Evolutionary conservation across 2,888 invertebrate species (phyloP).

Genomic region (Sepiola atlantica): DNA sequence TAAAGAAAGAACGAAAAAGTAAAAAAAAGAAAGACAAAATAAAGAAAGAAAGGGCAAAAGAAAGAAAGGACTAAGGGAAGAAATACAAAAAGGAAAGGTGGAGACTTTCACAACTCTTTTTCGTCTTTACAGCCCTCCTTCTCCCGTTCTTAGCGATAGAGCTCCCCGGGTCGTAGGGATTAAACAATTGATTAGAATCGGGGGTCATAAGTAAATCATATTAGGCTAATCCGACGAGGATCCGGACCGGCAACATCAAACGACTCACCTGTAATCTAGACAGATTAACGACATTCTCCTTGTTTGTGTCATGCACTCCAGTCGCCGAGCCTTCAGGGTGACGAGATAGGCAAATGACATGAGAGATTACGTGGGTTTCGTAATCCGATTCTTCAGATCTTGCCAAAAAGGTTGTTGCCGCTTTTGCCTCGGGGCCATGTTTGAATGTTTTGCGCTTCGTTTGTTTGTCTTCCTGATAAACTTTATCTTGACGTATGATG

Average conservation of each 20-base stretch:
- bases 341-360: neutral
- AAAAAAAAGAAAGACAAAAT: neutral
- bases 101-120: neutral
- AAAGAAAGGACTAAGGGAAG: neutral
- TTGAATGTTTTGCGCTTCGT: neutral
- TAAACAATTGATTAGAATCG: neutral
- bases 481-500: neutral
- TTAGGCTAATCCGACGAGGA: constrained; percentile 4
- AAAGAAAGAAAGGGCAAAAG: neutral
- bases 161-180: neutral
- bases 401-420: neutral
- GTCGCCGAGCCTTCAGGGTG: neutral
- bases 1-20: neutral
- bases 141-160: neutral
- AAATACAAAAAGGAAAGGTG: neutral
- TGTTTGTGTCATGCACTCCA: neutral
- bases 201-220: constrained; percentile 9
- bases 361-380: neutral
- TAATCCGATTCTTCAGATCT: neutral
- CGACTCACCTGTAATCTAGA: neutral
- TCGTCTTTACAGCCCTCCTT: neutral
- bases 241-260: neutral
- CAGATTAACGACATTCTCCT: neutral
- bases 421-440: neutral
- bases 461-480: neutral